A percentile compares a stretch with the other conserved stretches of the same genome.
phyloP scores from a whole-genome alignment of 2,888 invertebrate species.

The Nomada lathburiana region DNA sequence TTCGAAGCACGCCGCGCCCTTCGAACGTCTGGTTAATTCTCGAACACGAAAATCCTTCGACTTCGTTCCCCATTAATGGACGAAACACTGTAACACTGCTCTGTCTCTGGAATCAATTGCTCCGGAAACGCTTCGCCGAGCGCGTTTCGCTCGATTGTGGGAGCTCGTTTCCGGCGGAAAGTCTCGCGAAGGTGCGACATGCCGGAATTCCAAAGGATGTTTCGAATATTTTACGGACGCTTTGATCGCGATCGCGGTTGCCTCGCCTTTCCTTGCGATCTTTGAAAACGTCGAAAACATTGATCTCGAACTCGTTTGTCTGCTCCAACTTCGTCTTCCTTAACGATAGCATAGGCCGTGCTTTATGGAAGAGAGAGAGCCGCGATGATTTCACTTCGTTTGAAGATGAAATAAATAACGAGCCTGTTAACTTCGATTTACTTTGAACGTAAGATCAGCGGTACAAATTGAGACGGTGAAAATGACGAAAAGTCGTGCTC shows the following conservation, averaged over 20 bases:
- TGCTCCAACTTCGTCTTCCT: too few species aligned
- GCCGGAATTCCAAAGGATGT: not conserved
- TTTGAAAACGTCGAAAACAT: not conserved
- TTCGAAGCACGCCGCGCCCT: not conserved
- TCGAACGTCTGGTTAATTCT: conserved; percentile 3
- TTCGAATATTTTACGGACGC: not conserved
- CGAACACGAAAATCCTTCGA: conserved; percentile 8
- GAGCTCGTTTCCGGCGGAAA: not conserved
- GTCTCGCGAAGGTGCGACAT: not conserved
- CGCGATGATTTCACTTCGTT: too few species aligned
- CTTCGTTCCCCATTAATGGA: conserved; percentile 21
- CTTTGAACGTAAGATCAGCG: not conserved
- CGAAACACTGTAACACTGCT: not conserved
- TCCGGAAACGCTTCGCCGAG: not conserved
- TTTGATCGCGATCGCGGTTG: not conserved
- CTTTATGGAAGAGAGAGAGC: too few species aligned
- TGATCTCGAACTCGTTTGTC: too few species aligned
- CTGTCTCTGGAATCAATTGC: not conserved
- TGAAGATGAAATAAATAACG: not conserved
- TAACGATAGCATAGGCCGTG: too few species aligned
- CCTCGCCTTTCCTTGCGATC: not conserved
- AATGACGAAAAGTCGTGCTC: not conserved
- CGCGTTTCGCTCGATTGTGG: not conserved
- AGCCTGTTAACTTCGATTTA: not conserved
- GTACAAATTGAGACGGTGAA: not conserved